phyloP scores from a whole-genome alignment of 2,113 vertebrate species.

The Falcunculus frontatus region DNA sequence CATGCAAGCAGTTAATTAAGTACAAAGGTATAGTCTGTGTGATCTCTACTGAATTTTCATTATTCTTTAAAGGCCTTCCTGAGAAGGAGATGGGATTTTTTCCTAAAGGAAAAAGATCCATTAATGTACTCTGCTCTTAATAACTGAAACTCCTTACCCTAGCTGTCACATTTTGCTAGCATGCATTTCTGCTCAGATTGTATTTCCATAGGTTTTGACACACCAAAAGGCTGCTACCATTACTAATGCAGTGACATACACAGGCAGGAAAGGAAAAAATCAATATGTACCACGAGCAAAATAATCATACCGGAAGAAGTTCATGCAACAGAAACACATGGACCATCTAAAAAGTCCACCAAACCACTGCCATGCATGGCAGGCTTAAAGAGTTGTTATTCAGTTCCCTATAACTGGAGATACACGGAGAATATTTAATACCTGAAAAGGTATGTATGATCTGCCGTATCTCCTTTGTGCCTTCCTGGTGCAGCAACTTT shows the following conservation, averaged over 20 bases:
- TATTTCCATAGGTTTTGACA: not conserved
- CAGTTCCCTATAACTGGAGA: not conserved
- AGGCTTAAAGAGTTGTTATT: not conserved
- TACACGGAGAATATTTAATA: not conserved
- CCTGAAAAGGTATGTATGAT: not conserved
- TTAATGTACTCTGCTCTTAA: not conserved
- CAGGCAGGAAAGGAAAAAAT: not conserved
- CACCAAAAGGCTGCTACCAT: not conserved
- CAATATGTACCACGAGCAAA: rapidly evolving
- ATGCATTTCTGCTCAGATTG: not conserved
- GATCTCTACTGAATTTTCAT: not conserved
- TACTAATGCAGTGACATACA: not conserved
- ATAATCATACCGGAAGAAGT: not conserved
- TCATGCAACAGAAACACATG: not conserved
- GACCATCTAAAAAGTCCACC: not conserved
- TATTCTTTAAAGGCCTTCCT: not conserved
- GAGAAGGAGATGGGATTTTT: not conserved
- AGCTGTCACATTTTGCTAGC: not conserved
- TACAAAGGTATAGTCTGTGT: not conserved
- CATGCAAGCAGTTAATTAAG: conserved; percentile 18
- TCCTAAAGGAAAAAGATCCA: not conserved
- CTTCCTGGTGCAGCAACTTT: not conserved
- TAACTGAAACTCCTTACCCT: not conserved
- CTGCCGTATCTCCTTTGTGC: not conserved
- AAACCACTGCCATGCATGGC: not conserved